Conservation (phyloP, 2,888 invertebrate genomes). For the Cheilosia variabilis region DNA sequence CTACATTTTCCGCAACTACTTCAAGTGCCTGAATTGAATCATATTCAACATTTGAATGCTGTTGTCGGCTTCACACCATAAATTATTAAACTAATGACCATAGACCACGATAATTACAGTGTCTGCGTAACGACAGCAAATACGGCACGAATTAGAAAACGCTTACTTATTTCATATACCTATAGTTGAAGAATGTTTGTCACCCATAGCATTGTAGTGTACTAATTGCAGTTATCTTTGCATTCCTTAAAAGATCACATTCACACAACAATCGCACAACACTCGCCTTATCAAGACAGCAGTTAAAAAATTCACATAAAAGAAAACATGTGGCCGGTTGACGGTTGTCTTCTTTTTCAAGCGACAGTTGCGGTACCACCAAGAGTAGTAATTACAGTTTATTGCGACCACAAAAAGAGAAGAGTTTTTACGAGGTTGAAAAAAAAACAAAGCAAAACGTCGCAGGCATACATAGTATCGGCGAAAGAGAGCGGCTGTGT, state of each 20-base stretch:
- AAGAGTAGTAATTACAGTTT: constrained; percentile 12
- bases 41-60: too few species aligned
- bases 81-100: background rate
- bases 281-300: constrained; percentile 8
- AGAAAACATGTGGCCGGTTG: background rate
- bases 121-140: background rate
- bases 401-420: constrained; percentile 8
- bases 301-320: background rate
- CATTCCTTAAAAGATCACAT: constrained; percentile 7
- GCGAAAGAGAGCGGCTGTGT: too few species aligned
- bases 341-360: background rate
- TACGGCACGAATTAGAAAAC: background rate
- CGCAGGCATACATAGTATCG: too few species aligned
- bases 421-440: constrained; percentile 7
- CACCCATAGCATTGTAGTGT: background rate
- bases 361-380: constrained; percentile 8
- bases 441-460: background rate
- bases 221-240: background rate
- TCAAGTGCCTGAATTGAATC: too few species aligned
- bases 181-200: background rate
- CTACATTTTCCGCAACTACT: too few species aligned
- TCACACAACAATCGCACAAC: background rate
- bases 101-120: too few species aligned
- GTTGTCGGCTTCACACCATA: background rate
- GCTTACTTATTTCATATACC: background rate